Evolutionary conservation across 2,888 invertebrate species (phyloP).

Genomic region (Deilephila elpenor): DNA sequence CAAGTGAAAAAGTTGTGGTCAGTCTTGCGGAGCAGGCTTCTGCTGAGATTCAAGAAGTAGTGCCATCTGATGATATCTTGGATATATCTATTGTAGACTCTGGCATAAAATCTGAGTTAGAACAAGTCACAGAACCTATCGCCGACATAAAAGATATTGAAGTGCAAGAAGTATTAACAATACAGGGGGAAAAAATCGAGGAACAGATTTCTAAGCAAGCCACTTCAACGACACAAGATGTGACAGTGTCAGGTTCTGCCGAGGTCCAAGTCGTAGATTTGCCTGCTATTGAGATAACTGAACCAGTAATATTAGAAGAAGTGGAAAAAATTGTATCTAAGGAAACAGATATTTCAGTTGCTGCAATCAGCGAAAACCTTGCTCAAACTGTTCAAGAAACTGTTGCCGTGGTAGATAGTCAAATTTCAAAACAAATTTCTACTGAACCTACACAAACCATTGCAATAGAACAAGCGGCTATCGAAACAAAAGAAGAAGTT

Average conservation of each 20-base stretch:
- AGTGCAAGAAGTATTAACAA: not conserved
- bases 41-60: not conserved
- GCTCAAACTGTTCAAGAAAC: not conserved
- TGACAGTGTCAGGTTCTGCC: too few species aligned
- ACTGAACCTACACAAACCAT: not conserved
- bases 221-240: not conserved
- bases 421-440: not conserved
- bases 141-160: too few species aligned
- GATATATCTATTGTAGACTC: too few species aligned
- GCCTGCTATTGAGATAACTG: not conserved
- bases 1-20: not conserved
- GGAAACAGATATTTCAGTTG: not conserved
- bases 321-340: slow-evolving; percentile 29
- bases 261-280: not conserved
- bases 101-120: not conserved
- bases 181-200: not conserved
- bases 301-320: slow-evolving; percentile 34
- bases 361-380: not conserved
- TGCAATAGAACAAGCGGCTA: not conserved
- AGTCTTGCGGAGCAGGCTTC: not conserved
- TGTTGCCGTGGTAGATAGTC: not conserved
- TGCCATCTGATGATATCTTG: not conserved
- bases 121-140: not conserved
- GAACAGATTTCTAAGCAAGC: not conserved
- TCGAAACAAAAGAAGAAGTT: not conserved